Percentiles rank a stretch among this genome's conserved stretches.
Conservation (phyloP, 1,140 invertebrate genomes). For the Macrotrachela quadricornifera region DNA sequence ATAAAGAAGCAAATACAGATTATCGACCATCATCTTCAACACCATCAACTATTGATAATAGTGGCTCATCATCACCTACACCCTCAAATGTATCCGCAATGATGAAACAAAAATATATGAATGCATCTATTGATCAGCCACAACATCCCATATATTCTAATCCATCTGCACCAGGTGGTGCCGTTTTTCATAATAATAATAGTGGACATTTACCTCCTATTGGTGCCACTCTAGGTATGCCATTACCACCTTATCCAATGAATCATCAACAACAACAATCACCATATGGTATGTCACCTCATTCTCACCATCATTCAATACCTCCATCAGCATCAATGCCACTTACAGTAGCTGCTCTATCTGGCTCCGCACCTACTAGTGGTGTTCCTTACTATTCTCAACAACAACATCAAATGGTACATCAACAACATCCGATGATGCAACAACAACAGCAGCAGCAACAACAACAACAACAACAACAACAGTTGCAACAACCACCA, state of each 20-base stretch:
- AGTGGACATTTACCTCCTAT: no score
- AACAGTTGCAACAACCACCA: no score
- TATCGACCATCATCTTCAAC: slow-evolving; percentile 26
- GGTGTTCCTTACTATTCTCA: background rate
- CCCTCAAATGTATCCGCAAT: background rate
- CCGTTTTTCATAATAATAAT: no score
- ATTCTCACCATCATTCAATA: slow-evolving; percentile 1
- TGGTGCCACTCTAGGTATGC: no score
- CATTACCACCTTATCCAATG: no score
- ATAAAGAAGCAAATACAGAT: slow-evolving; percentile 36
- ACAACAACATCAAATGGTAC: slow-evolving; percentile 2
- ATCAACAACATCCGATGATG: background rate
- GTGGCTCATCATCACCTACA: slow-evolving; percentile 5
- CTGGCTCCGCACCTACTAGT: slow-evolving; percentile 4
- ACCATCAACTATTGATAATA: slow-evolving; percentile 19
- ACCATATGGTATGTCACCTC: slow-evolving; percentile 14
- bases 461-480: no score
- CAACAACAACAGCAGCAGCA: no score
- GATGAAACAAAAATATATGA: no score
- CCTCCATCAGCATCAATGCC: slow-evolving; percentile 11
- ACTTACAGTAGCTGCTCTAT: slow-evolving; percentile 9
- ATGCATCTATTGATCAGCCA: no score
- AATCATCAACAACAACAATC: slow-evolving; percentile 9
- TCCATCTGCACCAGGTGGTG: no score
- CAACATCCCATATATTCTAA: no score